A percentile compares a stretch with the other conserved stretches of the same genome.
Conservation (phyloP, 2,113 vertebrate genomes). For the Bubo blakistoni region DNA sequence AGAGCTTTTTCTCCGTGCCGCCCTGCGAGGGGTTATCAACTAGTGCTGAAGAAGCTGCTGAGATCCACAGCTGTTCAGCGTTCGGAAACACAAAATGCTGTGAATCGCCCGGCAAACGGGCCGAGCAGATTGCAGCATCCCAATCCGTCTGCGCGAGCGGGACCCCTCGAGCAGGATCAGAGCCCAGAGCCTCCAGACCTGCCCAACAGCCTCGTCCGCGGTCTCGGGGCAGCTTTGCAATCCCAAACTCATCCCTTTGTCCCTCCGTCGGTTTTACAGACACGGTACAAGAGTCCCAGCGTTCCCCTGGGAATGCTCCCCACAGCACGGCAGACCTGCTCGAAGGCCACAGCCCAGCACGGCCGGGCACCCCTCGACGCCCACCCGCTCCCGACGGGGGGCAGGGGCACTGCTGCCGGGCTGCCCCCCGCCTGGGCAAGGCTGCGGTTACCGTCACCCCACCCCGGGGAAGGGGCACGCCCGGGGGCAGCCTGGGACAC, state of each 20-base stretch:
- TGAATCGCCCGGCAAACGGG: not conserved
- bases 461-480: not conserved
- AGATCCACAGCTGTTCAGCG: not conserved
- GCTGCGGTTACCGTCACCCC: not conserved
- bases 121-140: not conserved
- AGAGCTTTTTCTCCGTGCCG: not conserved
- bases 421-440: not conserved
- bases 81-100: not conserved
- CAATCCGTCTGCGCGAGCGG: fast-evolving
- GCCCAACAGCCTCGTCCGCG: fast-evolving
- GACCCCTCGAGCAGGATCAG: not conserved
- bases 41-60: not conserved
- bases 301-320: not conserved
- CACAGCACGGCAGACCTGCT: not conserved
- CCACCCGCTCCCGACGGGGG: not conserved
- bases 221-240: not conserved
- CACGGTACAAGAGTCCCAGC: not conserved
- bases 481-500: not conserved
- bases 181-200: not conserved
- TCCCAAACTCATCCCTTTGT: not conserved
- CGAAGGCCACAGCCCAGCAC: not conserved
- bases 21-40: not conserved
- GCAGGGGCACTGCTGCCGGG: not conserved
- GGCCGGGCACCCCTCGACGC: not conserved
- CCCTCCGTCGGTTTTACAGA: not conserved